Conservation (phyloP, 2,113 vertebrate species). For the Otis tarda region DNA sequence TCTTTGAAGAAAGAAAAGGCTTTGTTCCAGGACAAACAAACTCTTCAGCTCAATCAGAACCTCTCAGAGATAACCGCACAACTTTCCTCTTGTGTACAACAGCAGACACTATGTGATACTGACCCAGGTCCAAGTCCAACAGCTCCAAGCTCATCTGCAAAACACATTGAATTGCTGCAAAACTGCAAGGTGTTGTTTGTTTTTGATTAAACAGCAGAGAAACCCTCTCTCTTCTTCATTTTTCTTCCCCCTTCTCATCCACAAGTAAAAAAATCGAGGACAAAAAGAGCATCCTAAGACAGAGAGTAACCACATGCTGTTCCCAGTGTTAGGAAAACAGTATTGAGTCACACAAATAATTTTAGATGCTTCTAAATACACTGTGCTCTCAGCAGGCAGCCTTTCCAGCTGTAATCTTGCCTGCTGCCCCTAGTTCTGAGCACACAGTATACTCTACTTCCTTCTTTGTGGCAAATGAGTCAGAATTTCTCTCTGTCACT, state of each 20-base stretch:
- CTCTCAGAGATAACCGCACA: background rate
- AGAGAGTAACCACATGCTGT: constrained; percentile 41
- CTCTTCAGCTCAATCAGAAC: background rate
- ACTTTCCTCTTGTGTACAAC: background rate
- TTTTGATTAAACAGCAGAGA: background rate
- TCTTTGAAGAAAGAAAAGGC: background rate
- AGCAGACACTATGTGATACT: background rate
- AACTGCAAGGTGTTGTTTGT: background rate
- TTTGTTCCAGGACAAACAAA: background rate
- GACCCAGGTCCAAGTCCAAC: background rate
- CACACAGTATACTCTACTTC: background rate
- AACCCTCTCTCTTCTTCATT: background rate
- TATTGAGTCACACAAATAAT: constrained; percentile 59
- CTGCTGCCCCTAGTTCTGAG: constrained; percentile 35
- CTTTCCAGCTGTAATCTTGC: constrained; percentile 35
- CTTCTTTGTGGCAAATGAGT: constrained; percentile 11
- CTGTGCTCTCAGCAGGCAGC: constrained; percentile 34
- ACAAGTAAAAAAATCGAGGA: background rate
- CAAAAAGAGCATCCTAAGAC: constrained; percentile 54
- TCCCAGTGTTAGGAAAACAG: constrained; percentile 40
- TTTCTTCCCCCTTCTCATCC: background rate
- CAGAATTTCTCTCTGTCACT: constrained; percentile 18
- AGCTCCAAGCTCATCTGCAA: background rate
- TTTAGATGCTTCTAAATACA: constrained; percentile 55
- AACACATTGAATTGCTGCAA: background rate